These are phyloP conservation scores for Trididemnum nubilum DNA, from an alignment of 23 tunicate genomes.

Conservation along the genomic window DNA sequence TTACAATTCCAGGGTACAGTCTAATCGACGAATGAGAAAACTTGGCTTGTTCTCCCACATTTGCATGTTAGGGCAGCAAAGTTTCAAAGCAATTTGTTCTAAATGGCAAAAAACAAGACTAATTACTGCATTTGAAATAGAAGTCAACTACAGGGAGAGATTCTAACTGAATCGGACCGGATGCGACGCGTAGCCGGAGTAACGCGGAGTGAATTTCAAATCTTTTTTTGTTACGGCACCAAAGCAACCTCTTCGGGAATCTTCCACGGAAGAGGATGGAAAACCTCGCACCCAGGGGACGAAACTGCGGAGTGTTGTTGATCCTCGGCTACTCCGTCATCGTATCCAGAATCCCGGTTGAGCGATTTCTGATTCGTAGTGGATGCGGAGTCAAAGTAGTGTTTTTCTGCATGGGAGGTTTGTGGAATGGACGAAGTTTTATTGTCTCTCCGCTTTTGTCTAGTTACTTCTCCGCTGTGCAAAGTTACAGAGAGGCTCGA, in stretches of 20 bases:
- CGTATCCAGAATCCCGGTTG: slow-evolving; percentile 65
- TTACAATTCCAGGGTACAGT: too few species aligned
- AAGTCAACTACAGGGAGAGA: too few species aligned
- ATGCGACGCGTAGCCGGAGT: too few species aligned
- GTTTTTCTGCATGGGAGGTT: neutral
- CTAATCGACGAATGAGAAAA: too few species aligned
- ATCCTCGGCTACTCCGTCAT: slow-evolving; percentile 7
- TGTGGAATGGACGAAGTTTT: neutral
- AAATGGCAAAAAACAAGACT: too few species aligned
- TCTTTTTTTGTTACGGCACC: too few species aligned
- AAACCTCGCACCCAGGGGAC: neutral
- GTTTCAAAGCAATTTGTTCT: too few species aligned
- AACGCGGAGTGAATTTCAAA: too few species aligned
- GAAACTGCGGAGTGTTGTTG: neutral
- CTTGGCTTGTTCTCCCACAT: too few species aligned
- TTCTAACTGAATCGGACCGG: too few species aligned
- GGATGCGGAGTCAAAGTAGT: neutral
- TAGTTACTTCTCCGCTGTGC: slow-evolving; percentile 30
- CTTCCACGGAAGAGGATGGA: slow-evolving; percentile 27
- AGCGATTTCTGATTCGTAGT: slow-evolving; percentile 20
- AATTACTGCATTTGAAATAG: neutral
- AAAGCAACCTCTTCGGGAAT: slow-evolving; percentile 32
- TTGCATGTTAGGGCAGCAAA: too few species aligned
- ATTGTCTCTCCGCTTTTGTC: slow-evolving; percentile 5
- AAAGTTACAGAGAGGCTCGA: neutral